Evolutionary conservation across 2,113 vertebrate species (phyloP).

Genomic region (Psophia crepitans): DNA sequence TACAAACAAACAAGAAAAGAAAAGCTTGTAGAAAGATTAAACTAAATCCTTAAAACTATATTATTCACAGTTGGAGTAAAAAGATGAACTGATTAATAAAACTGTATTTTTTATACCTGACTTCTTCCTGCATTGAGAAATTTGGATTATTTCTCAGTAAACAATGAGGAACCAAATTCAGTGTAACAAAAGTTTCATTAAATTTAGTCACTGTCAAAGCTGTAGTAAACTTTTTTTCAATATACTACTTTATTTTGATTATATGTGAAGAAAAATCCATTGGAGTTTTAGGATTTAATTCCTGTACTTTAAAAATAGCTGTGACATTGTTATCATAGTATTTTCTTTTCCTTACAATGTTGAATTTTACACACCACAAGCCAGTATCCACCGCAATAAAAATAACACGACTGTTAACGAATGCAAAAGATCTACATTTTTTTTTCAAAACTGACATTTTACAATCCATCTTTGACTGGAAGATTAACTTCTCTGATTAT

Average conservation of each 20-base stretch:
- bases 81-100: not conserved
- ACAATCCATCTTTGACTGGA: not conserved
- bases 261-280: not conserved
- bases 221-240: not conserved
- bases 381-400: not conserved
- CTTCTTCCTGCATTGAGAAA: not conserved
- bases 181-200: not conserved
- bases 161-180: not conserved
- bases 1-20: not conserved
- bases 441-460: not conserved
- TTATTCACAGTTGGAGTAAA: not conserved
- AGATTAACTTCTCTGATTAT: not conserved
- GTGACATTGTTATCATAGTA: not conserved
- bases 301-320: not conserved
- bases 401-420: accelerated
- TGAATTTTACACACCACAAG: not conserved
- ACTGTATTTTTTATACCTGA: not conserved
- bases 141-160: not conserved
- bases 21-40: accelerated
- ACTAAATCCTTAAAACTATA: not conserved
- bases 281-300: not conserved
- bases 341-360: not conserved
- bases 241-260: not conserved
- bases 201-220: not conserved
- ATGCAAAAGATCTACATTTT: not conserved